Percentiles rank a stretch among this genome's conserved stretches.
Evolutionary conservation across 2,797 vertebrate genomes (phyloP).

Genomic region (Spea hammondii): DNA sequence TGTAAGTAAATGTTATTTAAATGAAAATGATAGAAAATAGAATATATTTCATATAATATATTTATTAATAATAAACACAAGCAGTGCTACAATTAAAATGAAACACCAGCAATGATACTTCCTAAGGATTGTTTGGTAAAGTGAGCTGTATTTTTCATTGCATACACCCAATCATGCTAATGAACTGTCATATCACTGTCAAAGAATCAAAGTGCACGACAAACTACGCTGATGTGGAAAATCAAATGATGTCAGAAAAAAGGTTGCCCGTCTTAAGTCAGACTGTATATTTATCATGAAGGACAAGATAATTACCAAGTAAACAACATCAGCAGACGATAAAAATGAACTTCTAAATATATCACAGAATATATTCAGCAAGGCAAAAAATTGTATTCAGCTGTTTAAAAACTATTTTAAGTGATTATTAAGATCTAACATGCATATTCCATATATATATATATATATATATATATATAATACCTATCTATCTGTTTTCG

Average conservation of each 20-base stretch:
- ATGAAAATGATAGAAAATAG: slow-evolving; percentile 14
- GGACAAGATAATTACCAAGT: slow-evolving; percentile 36
- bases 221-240: slow-evolving; percentile 12
- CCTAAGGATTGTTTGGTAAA: slow-evolving; percentile 24
- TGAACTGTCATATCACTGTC: slow-evolving; percentile 43
- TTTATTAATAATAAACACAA: slow-evolving; percentile 29
- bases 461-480: too few species aligned
- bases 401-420: slow-evolving; percentile 1
- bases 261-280: slow-evolving; percentile 19
- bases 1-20: not conserved
- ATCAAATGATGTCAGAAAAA: slow-evolving; percentile 26
- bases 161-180: slow-evolving; percentile 28
- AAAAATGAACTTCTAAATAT: slow-evolving; percentile 37
- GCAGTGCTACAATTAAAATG: slow-evolving; percentile 12
- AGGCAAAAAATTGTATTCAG: not conserved
- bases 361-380: slow-evolving; percentile 2
- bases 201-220: slow-evolving; percentile 35
- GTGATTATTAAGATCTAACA: not conserved
- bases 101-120: slow-evolving; percentile 5
- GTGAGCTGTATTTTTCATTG: slow-evolving; percentile 25
- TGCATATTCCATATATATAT: too few species aligned
- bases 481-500: too few species aligned
- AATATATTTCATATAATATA: slow-evolving; percentile 13
- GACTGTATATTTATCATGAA: slow-evolving; percentile 22
- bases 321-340: slow-evolving; percentile 29